Conservation (phyloP, 2,888 invertebrate genomes). For the Beris morrisii region DNA sequence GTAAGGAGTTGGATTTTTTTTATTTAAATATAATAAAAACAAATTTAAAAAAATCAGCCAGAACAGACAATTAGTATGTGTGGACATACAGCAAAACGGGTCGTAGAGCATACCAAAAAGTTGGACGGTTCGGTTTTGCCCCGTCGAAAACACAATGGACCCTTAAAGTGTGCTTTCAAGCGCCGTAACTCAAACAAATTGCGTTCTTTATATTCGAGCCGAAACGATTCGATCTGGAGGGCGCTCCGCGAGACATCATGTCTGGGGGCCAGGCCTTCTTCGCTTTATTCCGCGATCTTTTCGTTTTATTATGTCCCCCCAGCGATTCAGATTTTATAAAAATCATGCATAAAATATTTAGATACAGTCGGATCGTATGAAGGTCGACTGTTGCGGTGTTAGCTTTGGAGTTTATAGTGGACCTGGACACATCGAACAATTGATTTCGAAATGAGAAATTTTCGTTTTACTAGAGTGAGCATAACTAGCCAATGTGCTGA, state of each 20-base stretch:
- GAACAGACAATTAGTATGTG: slow-evolving; percentile 42
- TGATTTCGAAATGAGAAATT: too few relatives aligned
- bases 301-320: slow-evolving; percentile 12
- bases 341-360: slow-evolving; percentile 23
- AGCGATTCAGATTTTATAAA: slow-evolving; percentile 11
- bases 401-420: background rate
- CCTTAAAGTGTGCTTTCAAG: slow-evolving; percentile 58
- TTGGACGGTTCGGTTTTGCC: background rate
- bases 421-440: too few relatives aligned
- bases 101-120: slow-evolving; percentile 21
- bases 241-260: slow-evolving; percentile 38
- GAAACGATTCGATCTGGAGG: slow-evolving; percentile 30
- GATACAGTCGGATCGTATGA: slow-evolving; percentile 11
- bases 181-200: slow-evolving; percentile 58
- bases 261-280: slow-evolving; percentile 31
- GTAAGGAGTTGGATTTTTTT: slow-evolving; percentile 41
- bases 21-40: slow-evolving; percentile 37
- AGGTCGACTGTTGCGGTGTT: slow-evolving; percentile 9
- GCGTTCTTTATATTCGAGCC: slow-evolving; percentile 44
- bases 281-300: slow-evolving; percentile 14
- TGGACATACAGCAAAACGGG: slow-evolving; percentile 39
- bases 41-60: slow-evolving; percentile 34
- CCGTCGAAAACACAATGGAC: slow-evolving; percentile 52
- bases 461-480: too few relatives aligned
- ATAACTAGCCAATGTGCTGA: too few relatives aligned